Percentiles rank a stretch among this genome's conserved stretches.
Evolutionary conservation across 2,797 vertebrate genomes (phyloP).

Genomic region (Centropyge bicolor): DNA sequence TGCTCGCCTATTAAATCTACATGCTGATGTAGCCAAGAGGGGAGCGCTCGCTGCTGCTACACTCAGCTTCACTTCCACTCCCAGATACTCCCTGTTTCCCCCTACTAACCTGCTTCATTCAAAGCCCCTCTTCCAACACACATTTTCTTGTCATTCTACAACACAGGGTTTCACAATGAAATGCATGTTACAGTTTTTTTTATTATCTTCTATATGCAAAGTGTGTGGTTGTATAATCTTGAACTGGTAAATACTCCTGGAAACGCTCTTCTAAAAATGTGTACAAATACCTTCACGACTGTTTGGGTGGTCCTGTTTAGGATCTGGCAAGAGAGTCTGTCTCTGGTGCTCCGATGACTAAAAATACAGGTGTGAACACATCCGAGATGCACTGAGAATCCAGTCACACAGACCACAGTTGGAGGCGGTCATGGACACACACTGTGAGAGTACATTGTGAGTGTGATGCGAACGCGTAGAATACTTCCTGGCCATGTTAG

Average conservation of each 20-base stretch:
- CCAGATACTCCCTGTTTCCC: constrained; percentile 27
- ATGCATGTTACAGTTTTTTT: background rate
- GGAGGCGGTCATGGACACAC: constrained; percentile 9
- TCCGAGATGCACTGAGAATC: constrained; percentile 25
- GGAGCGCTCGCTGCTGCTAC: constrained; percentile 58
- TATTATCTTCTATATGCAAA: background rate
- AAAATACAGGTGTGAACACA: constrained; percentile 47
- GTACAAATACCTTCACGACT: constrained; percentile 4
- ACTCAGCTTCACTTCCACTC: constrained; percentile 21
- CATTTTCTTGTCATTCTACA: background rate
- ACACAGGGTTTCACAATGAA: background rate
- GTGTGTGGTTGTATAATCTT: constrained; percentile 19
- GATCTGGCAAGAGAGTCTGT: too few species aligned
- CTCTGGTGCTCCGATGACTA: background rate
- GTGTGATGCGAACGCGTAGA: background rate
- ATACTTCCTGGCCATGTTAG: constrained; percentile 32
- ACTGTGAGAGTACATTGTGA: constrained; percentile 1
- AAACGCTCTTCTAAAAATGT: constrained; percentile 27
- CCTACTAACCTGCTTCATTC: constrained; percentile 34
- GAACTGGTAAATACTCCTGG: constrained; percentile 23
- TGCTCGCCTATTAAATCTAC: constrained; percentile 54
- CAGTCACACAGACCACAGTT: constrained; percentile 22
- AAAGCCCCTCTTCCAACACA: background rate
- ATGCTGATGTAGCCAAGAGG: constrained; percentile 46
- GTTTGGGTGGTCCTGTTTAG: constrained; percentile 1